These are phyloP conservation scores for Atta texana DNA, from an alignment of 1,140 invertebrate species.

Conservation along the genomic window DNA sequence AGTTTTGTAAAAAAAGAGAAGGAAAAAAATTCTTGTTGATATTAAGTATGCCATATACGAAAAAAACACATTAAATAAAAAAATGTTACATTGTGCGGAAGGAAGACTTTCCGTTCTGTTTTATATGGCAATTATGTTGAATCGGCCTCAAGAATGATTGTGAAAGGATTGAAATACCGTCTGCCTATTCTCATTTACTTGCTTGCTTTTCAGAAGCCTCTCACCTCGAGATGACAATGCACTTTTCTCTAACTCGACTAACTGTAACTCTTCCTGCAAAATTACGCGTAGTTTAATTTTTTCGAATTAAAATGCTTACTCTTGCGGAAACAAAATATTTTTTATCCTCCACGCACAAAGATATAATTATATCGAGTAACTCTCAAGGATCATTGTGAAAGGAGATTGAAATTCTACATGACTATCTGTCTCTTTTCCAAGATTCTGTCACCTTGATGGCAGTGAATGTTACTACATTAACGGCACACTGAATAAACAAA, in stretches of 20 bases:
- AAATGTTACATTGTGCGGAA: neutral
- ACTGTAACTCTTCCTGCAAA: slow-evolving; percentile 22
- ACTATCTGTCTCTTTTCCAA: neutral
- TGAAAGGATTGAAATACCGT: slow-evolving; percentile 33
- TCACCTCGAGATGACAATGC: slow-evolving; percentile 9
- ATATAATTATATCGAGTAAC: slow-evolving; percentile 4
- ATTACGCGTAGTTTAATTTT: slow-evolving; percentile 9
- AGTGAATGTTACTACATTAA: slow-evolving; percentile 16
- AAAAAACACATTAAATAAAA: neutral
- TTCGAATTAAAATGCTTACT: slow-evolving; percentile 16
- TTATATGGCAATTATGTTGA: neutral
- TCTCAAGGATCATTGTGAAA: slow-evolving; percentile 58
- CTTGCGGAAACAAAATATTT: slow-evolving; percentile 14
- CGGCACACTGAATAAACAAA: slow-evolving; percentile 10
- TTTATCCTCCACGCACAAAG: neutral
- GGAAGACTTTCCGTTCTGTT: slow-evolving; percentile 24
- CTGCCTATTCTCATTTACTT: neutral
- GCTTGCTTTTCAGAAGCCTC: neutral
- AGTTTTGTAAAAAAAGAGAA: neutral
- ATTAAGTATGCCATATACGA: neutral
- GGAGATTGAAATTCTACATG: slow-evolving; percentile 48
- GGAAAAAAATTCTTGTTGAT: neutral
- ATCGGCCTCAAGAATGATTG: slow-evolving; percentile 35
- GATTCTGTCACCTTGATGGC: neutral
- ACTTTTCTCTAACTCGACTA: slow-evolving; percentile 22